Conservation (phyloP, 2,888 invertebrate genomes). For the Diarsia rubi region DNA sequence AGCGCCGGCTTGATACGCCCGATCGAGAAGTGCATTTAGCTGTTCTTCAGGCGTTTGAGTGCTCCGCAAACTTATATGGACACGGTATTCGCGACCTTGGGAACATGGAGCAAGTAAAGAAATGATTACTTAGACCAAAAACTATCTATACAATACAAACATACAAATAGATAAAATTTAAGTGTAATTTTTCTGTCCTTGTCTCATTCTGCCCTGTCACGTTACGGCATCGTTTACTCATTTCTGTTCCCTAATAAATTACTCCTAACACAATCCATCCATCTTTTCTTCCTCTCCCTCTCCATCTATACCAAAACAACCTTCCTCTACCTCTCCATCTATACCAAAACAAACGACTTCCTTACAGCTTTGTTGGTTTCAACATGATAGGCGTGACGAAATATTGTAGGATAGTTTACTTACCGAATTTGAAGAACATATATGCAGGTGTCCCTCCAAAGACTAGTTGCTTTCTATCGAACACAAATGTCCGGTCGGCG, state of each 20-base stretch:
- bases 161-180: too few relatives aligned
- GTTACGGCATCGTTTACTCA: too few relatives aligned
- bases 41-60: background rate
- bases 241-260: too few relatives aligned
- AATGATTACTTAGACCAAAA: background rate
- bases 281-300: too few relatives aligned
- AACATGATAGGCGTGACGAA: background rate
- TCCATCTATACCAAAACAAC: too few relatives aligned
- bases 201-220: too few relatives aligned
- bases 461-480: conserved; percentile 77
- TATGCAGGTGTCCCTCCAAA: conserved; percentile 86
- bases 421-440: conserved; percentile 85
- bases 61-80: conserved; percentile 75
- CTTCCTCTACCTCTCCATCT: too few relatives aligned
- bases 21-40: conserved; percentile 67
- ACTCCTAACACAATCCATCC: too few relatives aligned
- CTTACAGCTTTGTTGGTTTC: too few relatives aligned
- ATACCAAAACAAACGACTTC: too few relatives aligned
- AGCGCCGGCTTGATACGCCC: conserved; percentile 73
- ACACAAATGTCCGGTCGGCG: conserved; percentile 82
- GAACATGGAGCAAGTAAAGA: background rate
- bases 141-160: too few relatives aligned
- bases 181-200: too few relatives aligned
- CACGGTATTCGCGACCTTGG: conserved; percentile 77
- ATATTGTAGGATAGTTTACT: conserved; percentile 26